These are phyloP conservation scores for Mormyrus proboscirostris DNA, from an alignment of 2,797 vertebrate species.

Conservation along the genomic window DNA sequence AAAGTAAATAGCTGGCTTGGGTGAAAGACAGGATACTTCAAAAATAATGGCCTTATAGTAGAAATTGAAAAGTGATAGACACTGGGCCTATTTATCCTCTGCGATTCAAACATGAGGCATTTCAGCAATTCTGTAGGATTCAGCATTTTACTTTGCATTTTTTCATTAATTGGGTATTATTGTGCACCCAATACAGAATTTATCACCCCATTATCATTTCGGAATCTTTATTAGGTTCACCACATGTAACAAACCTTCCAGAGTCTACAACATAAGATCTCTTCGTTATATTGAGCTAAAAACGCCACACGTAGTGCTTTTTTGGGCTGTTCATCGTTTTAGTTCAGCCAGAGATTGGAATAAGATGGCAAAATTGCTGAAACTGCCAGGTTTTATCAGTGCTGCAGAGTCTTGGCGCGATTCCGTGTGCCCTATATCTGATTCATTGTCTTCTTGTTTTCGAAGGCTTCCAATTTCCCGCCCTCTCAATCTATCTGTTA, in stretches of 20 bases:
- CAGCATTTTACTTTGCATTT: not conserved
- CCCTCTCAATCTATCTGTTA: not conserved
- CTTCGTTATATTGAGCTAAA: not conserved
- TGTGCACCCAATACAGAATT: not conserved
- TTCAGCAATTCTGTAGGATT: not conserved
- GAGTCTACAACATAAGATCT: not conserved
- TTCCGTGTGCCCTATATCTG: not conserved
- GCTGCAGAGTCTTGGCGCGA: not conserved
- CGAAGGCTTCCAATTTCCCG: not conserved
- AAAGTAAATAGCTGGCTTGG: not conserved
- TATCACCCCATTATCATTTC: not conserved
- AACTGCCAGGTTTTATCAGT: not conserved
- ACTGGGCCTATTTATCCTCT: not conserved
- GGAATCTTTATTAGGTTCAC: not conserved
- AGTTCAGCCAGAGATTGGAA: not conserved
- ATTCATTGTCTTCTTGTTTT: not conserved
- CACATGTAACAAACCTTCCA: not conserved
- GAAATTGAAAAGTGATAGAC: not conserved
- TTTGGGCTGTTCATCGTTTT: not conserved
- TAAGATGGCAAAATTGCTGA: not conserved
- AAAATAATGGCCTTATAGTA: not conserved
- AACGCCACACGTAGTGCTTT: not conserved
- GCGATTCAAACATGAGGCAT: not conserved
- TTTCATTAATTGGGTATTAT: conserved; percentile 7
- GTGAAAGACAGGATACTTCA: not conserved